A percentile compares a stretch with the other conserved stretches of the same genome.
phyloP scores from a whole-genome alignment of 2,797 vertebrate genomes.

The Margarornis squamiger region DNA sequence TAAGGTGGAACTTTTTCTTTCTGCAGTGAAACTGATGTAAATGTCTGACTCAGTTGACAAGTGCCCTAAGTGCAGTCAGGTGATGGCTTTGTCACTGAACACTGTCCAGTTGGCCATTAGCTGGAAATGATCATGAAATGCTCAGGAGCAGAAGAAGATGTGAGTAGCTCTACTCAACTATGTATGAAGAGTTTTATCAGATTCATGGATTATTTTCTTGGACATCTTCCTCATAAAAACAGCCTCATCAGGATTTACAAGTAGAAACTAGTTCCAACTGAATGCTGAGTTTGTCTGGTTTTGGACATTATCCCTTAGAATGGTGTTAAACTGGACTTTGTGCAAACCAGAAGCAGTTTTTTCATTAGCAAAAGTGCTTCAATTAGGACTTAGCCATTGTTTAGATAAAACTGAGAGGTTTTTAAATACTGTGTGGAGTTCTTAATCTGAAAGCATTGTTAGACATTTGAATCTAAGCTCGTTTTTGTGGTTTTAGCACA shows the following conservation, averaged over 20 bases:
- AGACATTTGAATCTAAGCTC: not conserved
- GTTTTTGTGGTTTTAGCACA: not conserved
- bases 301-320: not conserved
- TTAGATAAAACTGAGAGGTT: not conserved
- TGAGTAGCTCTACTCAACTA: not conserved
- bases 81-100: not conserved
- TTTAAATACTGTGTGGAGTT: not conserved
- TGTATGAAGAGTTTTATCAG: not conserved
- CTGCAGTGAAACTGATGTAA: not conserved
- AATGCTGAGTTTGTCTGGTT: not conserved
- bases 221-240: not conserved
- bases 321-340: not conserved
- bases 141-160: not conserved
- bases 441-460: not conserved
- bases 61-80: not conserved
- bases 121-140: not conserved
- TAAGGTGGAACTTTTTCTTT: not conserved
- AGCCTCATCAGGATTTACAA: not conserved
- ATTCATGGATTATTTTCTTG: not conserved
- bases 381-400: not conserved
- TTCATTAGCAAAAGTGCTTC: not conserved
- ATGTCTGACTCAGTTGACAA: not conserved
- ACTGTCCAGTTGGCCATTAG: not conserved
- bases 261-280: not conserved
- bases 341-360: not conserved